phyloP scores from a whole-genome alignment of 1,140 invertebrate genomes.

The Semibalanus balanoides region DNA sequence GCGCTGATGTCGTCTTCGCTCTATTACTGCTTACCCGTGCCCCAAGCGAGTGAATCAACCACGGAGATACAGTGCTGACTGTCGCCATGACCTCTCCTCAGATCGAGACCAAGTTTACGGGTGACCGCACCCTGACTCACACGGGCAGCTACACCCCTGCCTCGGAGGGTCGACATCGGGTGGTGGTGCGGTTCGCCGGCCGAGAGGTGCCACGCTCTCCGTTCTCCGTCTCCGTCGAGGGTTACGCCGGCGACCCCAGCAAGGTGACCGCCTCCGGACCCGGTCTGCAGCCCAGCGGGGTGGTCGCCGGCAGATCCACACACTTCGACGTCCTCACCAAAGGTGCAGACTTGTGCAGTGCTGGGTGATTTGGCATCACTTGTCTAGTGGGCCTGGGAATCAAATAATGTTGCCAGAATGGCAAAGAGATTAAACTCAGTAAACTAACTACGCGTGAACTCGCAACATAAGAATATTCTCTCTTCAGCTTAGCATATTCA shows the following conservation, averaged over 20 bases:
- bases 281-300: constrained; percentile 61
- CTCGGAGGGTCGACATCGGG: constrained; percentile 58
- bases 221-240: constrained; percentile 56
- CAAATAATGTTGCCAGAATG: background rate
- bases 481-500: no score
- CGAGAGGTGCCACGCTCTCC: constrained; percentile 63
- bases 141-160: constrained; percentile 68
- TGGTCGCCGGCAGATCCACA: constrained; percentile 57
- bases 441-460: no score
- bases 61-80: background rate
- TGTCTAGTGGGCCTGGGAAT: background rate
- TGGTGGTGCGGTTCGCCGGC: constrained; percentile 50
- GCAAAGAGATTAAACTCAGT: background rate
- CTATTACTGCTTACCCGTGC: no score
- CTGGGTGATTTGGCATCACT: background rate
- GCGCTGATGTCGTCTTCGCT: no score
- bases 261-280: constrained; percentile 77
- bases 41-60: no score
- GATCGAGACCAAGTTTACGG: constrained; percentile 68
- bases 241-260: constrained; percentile 61
- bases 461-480: no score
- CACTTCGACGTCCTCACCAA: constrained; percentile 77
- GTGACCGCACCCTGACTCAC: constrained; percentile 67
- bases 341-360: constrained; percentile 30
- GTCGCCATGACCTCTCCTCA: constrained; percentile 23